A percentile compares a stretch with the other conserved stretches of the same genome.
Evolutionary conservation across 2,797 vertebrate genomes (phyloP).

Genomic region (Lagocephalus sceleratus): DNA sequence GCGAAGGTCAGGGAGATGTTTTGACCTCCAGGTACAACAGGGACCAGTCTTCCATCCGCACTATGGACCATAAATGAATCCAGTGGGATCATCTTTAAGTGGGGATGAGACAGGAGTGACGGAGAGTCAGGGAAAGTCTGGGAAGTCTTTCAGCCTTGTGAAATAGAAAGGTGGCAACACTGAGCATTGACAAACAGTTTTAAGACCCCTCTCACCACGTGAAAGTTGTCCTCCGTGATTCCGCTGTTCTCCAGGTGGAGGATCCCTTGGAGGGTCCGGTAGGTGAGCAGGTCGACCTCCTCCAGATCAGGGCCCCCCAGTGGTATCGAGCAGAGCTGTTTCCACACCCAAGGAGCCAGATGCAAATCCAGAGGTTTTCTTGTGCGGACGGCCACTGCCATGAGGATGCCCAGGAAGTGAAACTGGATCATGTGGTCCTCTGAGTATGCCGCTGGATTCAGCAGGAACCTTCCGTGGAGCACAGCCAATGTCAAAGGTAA

Average conservation of each 20-base stretch:
- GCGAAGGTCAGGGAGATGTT: slow-evolving; percentile 76
- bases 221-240: slow-evolving; percentile 82
- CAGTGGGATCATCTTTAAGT: slow-evolving; percentile 79
- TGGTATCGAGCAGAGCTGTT: slow-evolving; percentile 81
- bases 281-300: slow-evolving; percentile 82
- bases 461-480: slow-evolving; percentile 68
- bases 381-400: slow-evolving; percentile 82
- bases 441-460: slow-evolving; percentile 72
- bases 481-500: slow-evolving; percentile 1
- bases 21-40: slow-evolving; percentile 78
- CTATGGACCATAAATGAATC: slow-evolving; percentile 81
- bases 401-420: slow-evolving; percentile 79
- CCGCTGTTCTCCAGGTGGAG: slow-evolving; percentile 79
- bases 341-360: slow-evolving; percentile 83
- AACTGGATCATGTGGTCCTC: slow-evolving; percentile 80
- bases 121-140: neutral
- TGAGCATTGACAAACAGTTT: neutral
- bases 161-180: neutral
- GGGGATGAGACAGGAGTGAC: neutral
- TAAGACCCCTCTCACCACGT: slow-evolving; percentile 68
- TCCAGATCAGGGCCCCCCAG: slow-evolving; percentile 74
- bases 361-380: slow-evolving; percentile 82
- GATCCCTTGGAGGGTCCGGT: slow-evolving; percentile 80
- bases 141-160: no score
- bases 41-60: slow-evolving; percentile 77